phyloP scores from a whole-genome alignment of 2,113 vertebrate genomes.

The Hippocampus mohnikei region DNA sequence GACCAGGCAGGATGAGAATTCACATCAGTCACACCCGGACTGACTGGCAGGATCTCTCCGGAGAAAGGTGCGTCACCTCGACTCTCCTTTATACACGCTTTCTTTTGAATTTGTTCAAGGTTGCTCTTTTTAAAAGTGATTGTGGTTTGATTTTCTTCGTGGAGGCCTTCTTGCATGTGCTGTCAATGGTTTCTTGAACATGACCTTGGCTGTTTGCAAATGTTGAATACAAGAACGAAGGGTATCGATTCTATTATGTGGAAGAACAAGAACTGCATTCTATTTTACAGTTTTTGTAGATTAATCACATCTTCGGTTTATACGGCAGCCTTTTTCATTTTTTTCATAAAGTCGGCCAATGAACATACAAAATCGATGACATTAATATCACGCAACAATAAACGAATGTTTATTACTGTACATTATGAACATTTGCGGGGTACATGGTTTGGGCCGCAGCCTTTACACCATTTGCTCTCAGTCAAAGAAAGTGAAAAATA shows the following conservation, averaged over 20 bases:
- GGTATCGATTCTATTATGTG: not conserved
- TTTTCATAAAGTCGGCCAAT: too few relatives aligned
- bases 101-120: not conserved
- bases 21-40: slow-evolving; percentile 30
- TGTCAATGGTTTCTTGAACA: not conserved
- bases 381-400: not conserved
- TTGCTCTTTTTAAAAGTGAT: not conserved
- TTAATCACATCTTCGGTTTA: not conserved
- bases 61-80: slow-evolving; percentile 51
- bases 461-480: not conserved
- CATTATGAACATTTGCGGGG: not conserved
- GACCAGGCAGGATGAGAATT: slow-evolving; percentile 48
- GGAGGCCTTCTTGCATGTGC: not conserved
- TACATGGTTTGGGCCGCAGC: not conserved
- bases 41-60: slow-evolving; percentile 39
- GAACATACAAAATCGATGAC: not conserved
- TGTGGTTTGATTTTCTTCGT: not conserved
- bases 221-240: not conserved
- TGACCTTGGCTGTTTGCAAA: not conserved
- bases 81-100: not conserved
- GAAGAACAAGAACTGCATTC: not conserved
- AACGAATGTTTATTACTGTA: not conserved
- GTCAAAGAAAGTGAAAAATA: not conserved
- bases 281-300: not conserved
- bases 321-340: too few relatives aligned